Base-by-base conservation (phyloP, 37 sponge, comb jelly and placozoan genomes). In the Beroe forskalii region DNA sequence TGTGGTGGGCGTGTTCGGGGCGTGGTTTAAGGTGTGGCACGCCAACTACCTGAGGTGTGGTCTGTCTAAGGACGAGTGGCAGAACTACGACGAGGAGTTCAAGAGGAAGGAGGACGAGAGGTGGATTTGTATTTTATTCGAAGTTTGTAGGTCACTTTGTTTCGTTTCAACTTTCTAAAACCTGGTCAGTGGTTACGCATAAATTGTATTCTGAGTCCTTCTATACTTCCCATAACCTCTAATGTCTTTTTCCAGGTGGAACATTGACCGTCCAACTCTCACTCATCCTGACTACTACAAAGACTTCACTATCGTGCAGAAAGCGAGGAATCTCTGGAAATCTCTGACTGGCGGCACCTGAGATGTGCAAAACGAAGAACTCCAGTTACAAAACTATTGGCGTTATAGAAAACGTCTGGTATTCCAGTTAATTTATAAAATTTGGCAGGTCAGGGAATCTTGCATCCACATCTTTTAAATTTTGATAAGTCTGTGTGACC, bases 81-180 rank as follows among this genome's bases (percentile, higher is more conserved):
- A 80, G 55, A 44, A 80, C 55, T 80, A 80, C 40, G 86, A 80
- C 30, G 86, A 80, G 28, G 86, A 39, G 22, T 80, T 80, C 86
- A 80, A 80, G 30, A 41, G 48, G 3, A 80, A 80, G 86, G 86
- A 80, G 28, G 86, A 80, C 20, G 48, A 80, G 48, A 80, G 86
- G 55, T 80, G 30, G 66, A 17, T 55, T 55, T 55, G 9, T 55
- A 55, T 17, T 19, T 55, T n/a, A n/a, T n/a, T n/a, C n/a, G n/a
- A n/a, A n/a, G n/a, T n/a, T n/a, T n/a, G n/a, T n/a, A n/a, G n/a
- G n/a, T n/a, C n/a, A n/a, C n/a, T n/a, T n/a, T n/a, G n/a, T n/a
- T n/a, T n/a, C n/a, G n/a, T n/a, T n/a, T n/a, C n/a, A n/a, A n/a
- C n/a, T n/a, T n/a, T n/a, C n/a, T n/a, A n/a, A n/a, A n/a, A n/a